phyloP scores from a whole-genome alignment of 2,113 vertebrate genomes.

The Axis porcinus region DNA sequence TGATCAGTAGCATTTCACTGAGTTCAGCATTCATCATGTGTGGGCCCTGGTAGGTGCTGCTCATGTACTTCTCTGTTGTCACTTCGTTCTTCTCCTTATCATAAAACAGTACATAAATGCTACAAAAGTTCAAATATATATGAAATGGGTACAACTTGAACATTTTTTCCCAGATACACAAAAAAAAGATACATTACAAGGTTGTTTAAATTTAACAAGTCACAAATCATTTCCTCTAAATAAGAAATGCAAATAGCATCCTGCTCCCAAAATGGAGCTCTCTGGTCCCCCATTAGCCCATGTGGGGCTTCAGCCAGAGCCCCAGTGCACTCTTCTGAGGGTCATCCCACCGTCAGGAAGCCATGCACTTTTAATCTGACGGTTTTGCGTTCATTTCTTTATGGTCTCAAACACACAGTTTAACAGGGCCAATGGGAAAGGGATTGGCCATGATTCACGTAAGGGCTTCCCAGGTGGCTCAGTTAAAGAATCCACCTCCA shows the following conservation, averaged over 20 bases:
- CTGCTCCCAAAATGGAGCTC: neutral
- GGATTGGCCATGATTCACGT: neutral
- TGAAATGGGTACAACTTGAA: neutral
- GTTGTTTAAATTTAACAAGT: neutral
- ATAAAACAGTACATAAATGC: neutral
- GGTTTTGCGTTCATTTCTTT: neutral
- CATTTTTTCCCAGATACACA: neutral
- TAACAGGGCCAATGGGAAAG: neutral
- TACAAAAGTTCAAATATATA: neutral
- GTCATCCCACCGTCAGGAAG: neutral
- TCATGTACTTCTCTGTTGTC: neutral
- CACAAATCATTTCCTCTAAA: neutral
- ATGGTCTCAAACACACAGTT: neutral
- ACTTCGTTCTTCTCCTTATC: neutral
- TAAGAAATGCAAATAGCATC: neutral
- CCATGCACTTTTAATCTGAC: neutral
- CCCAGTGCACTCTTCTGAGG: neutral
- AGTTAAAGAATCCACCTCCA: neutral
- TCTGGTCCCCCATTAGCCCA: accelerated
- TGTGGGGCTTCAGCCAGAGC: accelerated
- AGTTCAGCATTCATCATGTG: accelerated
- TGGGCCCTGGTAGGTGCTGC: neutral
- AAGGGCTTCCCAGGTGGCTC: neutral
- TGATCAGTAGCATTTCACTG: accelerated
- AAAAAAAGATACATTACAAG: neutral